Conservation (phyloP, 2,888 invertebrate genomes). For the Andrena chrysosceles region DNA sequence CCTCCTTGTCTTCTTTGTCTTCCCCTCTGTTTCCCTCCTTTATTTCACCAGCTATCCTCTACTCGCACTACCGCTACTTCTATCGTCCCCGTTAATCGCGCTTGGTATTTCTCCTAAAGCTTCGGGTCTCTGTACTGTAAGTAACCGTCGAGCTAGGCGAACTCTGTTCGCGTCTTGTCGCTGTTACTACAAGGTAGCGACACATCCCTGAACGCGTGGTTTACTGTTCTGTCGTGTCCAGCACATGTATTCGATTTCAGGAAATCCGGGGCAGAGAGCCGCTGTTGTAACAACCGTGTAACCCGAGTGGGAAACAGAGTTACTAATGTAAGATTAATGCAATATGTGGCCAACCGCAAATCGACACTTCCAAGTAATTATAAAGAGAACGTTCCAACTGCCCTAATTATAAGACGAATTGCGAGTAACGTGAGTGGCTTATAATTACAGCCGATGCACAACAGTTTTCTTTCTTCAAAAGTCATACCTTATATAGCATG, state of each 20-base stretch:
- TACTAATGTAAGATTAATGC: background rate
- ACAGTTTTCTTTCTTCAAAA: background rate
- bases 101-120: constrained; percentile 33
- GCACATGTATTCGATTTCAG: constrained; percentile 12
- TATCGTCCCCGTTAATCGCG: constrained; percentile 49
- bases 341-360: background rate
- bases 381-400: background rate
- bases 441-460: background rate
- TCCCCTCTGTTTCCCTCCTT: constrained; percentile 32
- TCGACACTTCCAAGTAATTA: background rate
- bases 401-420: background rate
- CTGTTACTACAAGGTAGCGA: constrained; percentile 49
- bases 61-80: constrained; percentile 30
- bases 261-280: constrained; percentile 27
- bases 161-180: constrained; percentile 24
- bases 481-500: background rate
- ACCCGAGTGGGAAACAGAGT: background rate
- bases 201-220: constrained; percentile 25
- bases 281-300: background rate
- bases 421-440: background rate
- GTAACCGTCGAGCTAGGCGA: background rate
- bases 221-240: background rate
- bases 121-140: constrained; percentile 13
- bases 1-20: constrained; percentile 24
- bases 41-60: constrained; percentile 17